Conservation (phyloP, 2,113 vertebrate species). For the Turnix velox region DNA sequence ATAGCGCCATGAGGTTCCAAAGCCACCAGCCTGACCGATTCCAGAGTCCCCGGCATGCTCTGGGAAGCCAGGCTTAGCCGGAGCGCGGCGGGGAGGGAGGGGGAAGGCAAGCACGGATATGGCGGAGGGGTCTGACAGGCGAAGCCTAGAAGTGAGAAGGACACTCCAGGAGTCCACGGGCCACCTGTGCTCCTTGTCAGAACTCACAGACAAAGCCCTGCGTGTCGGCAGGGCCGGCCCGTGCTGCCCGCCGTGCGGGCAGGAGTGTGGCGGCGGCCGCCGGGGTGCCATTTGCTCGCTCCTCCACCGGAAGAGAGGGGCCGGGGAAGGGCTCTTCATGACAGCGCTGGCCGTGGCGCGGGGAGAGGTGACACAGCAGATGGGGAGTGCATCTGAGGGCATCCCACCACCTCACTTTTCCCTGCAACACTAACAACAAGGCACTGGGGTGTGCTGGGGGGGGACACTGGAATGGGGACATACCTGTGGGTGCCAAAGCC, state of each 20-base stretch:
- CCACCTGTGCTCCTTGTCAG: fast-evolving
- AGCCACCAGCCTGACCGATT: background rate
- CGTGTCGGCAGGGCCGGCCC: background rate
- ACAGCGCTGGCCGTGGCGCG: background rate
- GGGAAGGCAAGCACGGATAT: fast-evolving
- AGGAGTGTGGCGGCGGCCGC: background rate
- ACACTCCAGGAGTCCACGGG: fast-evolving
- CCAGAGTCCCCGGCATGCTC: background rate
- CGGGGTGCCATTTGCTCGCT: conserved; percentile 11
- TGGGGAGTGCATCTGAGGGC: background rate
- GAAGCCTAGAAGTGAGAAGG: background rate
- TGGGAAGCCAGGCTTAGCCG: background rate
- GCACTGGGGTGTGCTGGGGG: background rate
- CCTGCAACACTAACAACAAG: fast-evolving
- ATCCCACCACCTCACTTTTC: background rate
- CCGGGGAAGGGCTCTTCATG: background rate
- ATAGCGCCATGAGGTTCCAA: background rate
- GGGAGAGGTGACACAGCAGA: background rate
- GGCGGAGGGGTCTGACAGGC: background rate
- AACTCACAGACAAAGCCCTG: background rate
- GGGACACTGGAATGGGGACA: fast-evolving
- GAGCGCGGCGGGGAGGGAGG: no score
- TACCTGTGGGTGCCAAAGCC: background rate
- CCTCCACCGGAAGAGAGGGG: conserved; percentile 27
- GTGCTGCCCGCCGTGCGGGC: background rate